Base-by-base conservation (phyloP, 2,888 invertebrate genomes). In the Vandiemenella viatica region DNA sequence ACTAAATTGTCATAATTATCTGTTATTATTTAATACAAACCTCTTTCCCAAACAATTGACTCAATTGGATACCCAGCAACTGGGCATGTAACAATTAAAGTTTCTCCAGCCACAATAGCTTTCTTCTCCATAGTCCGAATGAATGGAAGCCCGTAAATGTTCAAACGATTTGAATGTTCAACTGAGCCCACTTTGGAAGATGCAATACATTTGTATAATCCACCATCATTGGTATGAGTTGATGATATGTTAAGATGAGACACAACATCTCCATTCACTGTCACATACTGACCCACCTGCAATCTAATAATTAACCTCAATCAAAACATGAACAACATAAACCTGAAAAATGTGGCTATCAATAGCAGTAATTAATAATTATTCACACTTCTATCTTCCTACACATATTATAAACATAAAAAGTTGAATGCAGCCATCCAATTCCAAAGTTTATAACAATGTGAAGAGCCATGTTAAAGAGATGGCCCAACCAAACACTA, bases 1-100 rank as follows among this genome's bases (percentile, higher is more conserved):
- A n/a, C n/a, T n/a, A n/a, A n/a, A n/a, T n/a, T n/a, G n/a, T n/a
- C n/a, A n/a, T n/a, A n/a, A n/a, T n/a, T n/a, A n/a, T n/a, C n/a
- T n/a, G n/a, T n/a, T n/a, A n/a, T n/a, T n/a, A n/a, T n/a, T n/a
- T n/a, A n/a, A n/a, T n/a, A 61, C 64, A 63, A 69, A 77, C 90
- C 88, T 67, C 90, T 77, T 69, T 90, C 91, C 95, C 95, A 96
- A n/a, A 87, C 85, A 60, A 93, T 88, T 43, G 83, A 82, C 60
- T 90, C 87, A 56, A 95, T 88, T 8, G 95, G 95, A 68, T 90
- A 90, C 37, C 95, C 95, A 54, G 93, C 91, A 37, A 92, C 93
- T 1, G 92, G 92, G 64, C 95, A 95, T 58, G 88, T 86, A 1
- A 91, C 86, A 55, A 86, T 77, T 55, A 93, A 74, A 17, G 82